Base-by-base conservation (phyloP, 2,888 invertebrate genomes). In the Caenorhabditis sp. region DNA sequence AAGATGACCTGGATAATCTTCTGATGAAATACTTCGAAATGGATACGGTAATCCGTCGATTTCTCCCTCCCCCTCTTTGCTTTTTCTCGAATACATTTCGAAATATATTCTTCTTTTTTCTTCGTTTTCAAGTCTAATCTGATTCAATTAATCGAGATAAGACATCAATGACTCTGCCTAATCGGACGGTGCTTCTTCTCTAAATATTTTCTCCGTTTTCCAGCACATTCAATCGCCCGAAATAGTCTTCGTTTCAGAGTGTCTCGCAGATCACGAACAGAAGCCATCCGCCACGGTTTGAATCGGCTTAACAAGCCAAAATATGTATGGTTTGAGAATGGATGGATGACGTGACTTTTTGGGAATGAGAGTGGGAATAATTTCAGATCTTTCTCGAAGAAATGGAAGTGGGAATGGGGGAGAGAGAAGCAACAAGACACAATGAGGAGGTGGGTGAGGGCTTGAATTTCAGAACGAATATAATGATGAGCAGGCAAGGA, bases 391-490 rank as follows among this genome's bases (percentile, higher is more conserved):
- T n/a, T 22, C 22, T 53, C 26, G 11, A 26, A n/a, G 5, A 26
- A 9, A 32, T 6, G 32, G 9, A 32, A 32, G 9, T 9, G 32
- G 32, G 32, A n/a, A n/a, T n/a, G n/a, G n/a, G n/a, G n/a, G n/a
- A n/a, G 15, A 26, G 28, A 28, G 26, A 55, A 26, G n/a, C 28
- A 56, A 56, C 67, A 67, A 67, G 44, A 56, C 56, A 56, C 55
- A 56, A 67, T 26, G 24, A 56, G 20, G 56, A 11, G 13, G 58
- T 47, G 60, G n/a, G n/a, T 6, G 24, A 40, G 20, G 56, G n/a
- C 15, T 69, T 47, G 60, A 69, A 69, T 60, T 69, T 69, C 69
- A 69, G 69, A 69, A 47, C 15, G 44, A 47, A 20, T 47, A 32
- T 37, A 15, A 22, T 35, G 24, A 64, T 51, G 64, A 44, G 61